Evolutionary conservation across 2,797 vertebrate species (phyloP).

Genomic region (Glyptemys insculpta): DNA sequence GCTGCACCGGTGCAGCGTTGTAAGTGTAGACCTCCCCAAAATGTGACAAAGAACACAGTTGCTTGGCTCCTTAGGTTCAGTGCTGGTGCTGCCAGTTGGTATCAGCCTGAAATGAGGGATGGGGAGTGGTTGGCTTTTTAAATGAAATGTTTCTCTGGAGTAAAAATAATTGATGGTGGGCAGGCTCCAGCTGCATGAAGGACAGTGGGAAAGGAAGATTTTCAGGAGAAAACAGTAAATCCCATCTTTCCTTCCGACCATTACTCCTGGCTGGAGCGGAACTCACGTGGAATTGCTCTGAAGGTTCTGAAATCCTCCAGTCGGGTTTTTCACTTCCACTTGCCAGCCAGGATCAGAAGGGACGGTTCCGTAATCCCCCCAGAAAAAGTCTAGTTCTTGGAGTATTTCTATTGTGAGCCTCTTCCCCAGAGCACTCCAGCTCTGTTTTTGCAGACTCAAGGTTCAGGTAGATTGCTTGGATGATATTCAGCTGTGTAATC

Average conservation of each 20-base stretch:
- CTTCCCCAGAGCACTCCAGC: neutral
- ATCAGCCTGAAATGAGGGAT: neutral
- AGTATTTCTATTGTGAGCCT: neutral
- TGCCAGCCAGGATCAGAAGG: neutral
- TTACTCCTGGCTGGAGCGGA: neutral
- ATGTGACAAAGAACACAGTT: neutral
- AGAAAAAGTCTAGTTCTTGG: constrained; percentile 6
- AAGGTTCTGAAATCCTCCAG: neutral
- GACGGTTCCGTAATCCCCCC: constrained; percentile 23
- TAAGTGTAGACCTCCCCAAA: neutral
- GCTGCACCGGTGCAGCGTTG: too few species aligned
- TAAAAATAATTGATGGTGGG: neutral
- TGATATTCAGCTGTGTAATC: neutral
- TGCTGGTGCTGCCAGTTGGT: neutral
- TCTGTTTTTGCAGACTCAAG: neutral
- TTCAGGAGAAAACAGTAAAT: constrained; percentile 11
- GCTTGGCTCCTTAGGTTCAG: neutral
- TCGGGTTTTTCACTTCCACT: neutral
- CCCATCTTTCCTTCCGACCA: neutral
- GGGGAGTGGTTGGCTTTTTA: constrained; percentile 46
- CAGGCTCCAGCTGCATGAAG: neutral
- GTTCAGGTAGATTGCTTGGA: neutral
- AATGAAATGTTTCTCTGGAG: constrained; percentile 45
- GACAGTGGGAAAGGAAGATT: constrained; percentile 1
- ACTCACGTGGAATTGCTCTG: neutral